phyloP scores from a whole-genome alignment of 2,888 invertebrate species.

The Blastobasis lacticolella region DNA sequence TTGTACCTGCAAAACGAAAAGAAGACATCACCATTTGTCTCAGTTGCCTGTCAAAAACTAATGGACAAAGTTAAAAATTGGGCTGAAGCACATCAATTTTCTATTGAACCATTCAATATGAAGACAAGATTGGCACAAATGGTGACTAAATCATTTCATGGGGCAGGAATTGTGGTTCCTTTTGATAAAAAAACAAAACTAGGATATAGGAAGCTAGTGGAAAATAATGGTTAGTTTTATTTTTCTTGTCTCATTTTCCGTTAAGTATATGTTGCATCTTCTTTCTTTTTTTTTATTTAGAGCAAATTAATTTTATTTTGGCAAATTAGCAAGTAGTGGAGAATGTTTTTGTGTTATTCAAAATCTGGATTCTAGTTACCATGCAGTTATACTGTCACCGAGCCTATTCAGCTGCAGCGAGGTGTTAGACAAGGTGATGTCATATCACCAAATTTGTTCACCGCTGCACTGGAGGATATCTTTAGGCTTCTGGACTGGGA shows the following conservation, averaged over 20 bases:
- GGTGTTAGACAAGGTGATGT: too few species aligned
- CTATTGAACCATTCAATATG: conserved; percentile 69
- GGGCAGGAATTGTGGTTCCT: conserved; percentile 89
- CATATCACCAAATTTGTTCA: too few species aligned
- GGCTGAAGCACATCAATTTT: conserved; percentile 75
- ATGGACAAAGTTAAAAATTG: conserved; percentile 77
- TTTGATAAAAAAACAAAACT: conserved; percentile 85
- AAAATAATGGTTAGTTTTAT: conserved; percentile 73
- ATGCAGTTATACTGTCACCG: too few species aligned
- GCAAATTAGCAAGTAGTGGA: too few species aligned
- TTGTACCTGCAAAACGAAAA: conserved; percentile 67
- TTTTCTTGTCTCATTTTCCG: background rate
- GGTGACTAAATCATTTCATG: conserved; percentile 84
- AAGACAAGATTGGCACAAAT: conserved; percentile 77
- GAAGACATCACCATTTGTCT: conserved; percentile 77
- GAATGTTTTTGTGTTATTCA: too few species aligned
- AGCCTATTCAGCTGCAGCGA: too few species aligned
- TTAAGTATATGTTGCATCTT: too few species aligned
- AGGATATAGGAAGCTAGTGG: conserved; percentile 86
- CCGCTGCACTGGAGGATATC: too few species aligned
- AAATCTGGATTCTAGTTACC: too few species aligned
- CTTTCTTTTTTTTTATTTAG: too few species aligned
- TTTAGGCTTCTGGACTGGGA: too few species aligned
- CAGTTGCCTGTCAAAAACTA: conserved; percentile 72
- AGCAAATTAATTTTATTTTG: too few species aligned